These are phyloP conservation scores for Columba guinea DNA, from an alignment of 2,797 vertebrate genomes.

Conservation along the genomic window DNA sequence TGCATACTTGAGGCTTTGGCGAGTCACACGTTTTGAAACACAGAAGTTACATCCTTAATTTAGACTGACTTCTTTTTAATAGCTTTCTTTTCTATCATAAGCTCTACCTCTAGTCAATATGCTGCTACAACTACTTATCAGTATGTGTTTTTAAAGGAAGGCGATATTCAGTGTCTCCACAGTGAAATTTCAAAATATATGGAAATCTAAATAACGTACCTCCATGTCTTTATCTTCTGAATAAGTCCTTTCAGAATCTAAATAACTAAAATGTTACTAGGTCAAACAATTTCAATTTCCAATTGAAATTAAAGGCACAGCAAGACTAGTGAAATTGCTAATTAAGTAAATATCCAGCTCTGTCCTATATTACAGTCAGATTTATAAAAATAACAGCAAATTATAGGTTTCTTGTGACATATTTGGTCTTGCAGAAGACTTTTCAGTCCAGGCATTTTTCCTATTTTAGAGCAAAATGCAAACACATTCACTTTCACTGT, in stretches of 20 bases:
- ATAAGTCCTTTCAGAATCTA: conserved; percentile 51
- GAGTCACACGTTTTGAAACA: neutral
- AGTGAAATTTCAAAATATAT: conserved; percentile 66
- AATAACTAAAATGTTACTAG: conserved; percentile 35
- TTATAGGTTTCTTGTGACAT: conserved; percentile 48
- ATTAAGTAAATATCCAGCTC: conserved; percentile 56
- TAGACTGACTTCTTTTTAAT: neutral
- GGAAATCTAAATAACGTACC: conserved; percentile 48
- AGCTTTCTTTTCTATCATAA: neutral
- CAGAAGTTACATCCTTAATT: neutral
- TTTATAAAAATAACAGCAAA: conserved; percentile 65
- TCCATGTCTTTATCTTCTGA: conserved; percentile 58
- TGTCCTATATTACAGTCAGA: conserved; percentile 34
- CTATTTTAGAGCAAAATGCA: conserved; percentile 52
- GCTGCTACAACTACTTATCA: neutral
- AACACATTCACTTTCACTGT: conserved; percentile 47
- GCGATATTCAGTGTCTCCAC: conserved; percentile 16
- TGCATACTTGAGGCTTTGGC: neutral
- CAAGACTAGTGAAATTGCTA: conserved; percentile 48
- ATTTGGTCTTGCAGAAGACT: conserved; percentile 37
- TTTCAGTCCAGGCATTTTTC: conserved; percentile 40
- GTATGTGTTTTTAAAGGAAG: conserved; percentile 34
- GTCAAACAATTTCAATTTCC: conserved; percentile 31
- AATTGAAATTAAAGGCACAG: conserved; percentile 68
- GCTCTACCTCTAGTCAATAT: neutral